These are phyloP conservation scores for Tromatobia lineatoria DNA, from an alignment of 2,888 invertebrate genomes.

Conservation along the genomic window DNA sequence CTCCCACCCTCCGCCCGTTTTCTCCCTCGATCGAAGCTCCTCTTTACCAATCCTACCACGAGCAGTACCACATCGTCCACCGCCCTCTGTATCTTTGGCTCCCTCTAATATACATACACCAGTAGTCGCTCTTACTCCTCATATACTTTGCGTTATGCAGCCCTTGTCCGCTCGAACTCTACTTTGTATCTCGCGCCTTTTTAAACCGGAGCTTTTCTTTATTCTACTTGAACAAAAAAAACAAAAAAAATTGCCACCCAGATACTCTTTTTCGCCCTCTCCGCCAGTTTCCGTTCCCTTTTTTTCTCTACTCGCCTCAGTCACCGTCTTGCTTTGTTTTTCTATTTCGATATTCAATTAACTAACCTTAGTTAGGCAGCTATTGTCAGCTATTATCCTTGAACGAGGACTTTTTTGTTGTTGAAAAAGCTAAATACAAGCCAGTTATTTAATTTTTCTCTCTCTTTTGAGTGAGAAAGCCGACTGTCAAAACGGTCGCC, in stretches of 20 bases:
- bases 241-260: slow-evolving; percentile 29
- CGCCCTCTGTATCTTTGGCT: slow-evolving; percentile 59
- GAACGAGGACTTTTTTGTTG: not conserved
- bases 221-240: slow-evolving; percentile 1
- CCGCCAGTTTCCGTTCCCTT: not conserved
- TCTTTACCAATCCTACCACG: slow-evolving; percentile 84
- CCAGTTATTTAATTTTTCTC: not conserved
- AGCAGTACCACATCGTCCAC: slow-evolving; percentile 80
- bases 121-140: not conserved
- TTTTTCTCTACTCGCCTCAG: not conserved
- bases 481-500: not conserved
- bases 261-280: slow-evolving; percentile 10
- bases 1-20: slow-evolving; percentile 69
- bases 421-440: not conserved
- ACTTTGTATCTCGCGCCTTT: slow-evolving; percentile 27
- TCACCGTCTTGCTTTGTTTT: slow-evolving; percentile 9
- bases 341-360: too few relatives aligned
- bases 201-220: slow-evolving; percentile 6
- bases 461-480: not conserved
- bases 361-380: not conserved
- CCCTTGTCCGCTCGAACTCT: slow-evolving; percentile 25
- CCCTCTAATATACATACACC: slow-evolving; percentile 27
- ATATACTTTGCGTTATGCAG: slow-evolving; percentile 4
- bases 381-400: not conserved
- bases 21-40: slow-evolving; percentile 77